Evolutionary conservation across 2,797 vertebrate species (phyloP).

Genomic region (Hypotaenidia okinawae): DNA sequence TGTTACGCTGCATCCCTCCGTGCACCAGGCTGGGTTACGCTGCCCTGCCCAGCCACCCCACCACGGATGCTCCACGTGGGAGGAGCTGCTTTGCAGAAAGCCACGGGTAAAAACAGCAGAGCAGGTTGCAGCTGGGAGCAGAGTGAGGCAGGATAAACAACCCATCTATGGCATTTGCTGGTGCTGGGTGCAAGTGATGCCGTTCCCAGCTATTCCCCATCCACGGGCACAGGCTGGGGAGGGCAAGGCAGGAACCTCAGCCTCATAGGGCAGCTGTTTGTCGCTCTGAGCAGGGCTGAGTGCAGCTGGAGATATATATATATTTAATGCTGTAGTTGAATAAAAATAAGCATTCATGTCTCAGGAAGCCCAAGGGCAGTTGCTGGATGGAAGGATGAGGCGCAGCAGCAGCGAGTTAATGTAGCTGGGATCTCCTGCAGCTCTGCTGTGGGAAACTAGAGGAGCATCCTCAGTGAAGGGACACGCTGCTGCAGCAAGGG

Average conservation of each 20-base stretch:
- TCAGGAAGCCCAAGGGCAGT: neutral
- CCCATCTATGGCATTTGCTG: neutral
- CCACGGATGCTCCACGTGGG: neutral
- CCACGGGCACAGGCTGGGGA: accelerated
- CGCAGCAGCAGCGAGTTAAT: neutral
- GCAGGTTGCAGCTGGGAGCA: neutral
- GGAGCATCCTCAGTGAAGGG: neutral
- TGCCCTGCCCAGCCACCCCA: neutral
- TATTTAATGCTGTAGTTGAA: neutral
- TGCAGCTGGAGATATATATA: too few relatives aligned
- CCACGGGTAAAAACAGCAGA: neutral
- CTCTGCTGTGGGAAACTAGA: neutral
- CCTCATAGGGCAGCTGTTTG: accelerated
- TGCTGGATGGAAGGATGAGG: neutral
- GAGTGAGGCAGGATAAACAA: neutral
- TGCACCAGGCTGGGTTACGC: neutral
- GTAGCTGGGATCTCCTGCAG: neutral
- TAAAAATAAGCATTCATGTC: neutral
- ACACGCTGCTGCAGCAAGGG: neutral
- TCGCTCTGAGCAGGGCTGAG: neutral
- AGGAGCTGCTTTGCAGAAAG: neutral
- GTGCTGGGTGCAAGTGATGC: accelerated
- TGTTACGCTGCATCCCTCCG: neutral
- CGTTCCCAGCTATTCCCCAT: too few relatives aligned
- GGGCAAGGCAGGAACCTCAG: neutral